These are phyloP conservation scores for Hipparchia sbordonii DNA, from an alignment of 2,888 invertebrate species.

Conservation along the genomic window DNA sequence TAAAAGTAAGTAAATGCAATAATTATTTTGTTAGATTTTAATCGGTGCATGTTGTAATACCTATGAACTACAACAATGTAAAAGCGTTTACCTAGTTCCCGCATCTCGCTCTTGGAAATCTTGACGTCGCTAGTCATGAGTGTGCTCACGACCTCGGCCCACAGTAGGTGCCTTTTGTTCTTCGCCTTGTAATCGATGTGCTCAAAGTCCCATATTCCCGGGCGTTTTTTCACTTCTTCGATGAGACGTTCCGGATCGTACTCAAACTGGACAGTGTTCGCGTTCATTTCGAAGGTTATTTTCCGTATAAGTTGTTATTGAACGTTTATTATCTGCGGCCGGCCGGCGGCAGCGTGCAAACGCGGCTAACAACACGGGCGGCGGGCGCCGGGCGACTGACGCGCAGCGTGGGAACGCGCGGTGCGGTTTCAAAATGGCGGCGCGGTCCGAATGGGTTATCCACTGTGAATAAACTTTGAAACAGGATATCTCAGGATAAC, in stretches of 20 bases:
- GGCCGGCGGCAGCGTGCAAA: slow-evolving; percentile 39
- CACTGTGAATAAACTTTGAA: slow-evolving; percentile 36
- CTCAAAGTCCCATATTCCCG: slow-evolving; percentile 72
- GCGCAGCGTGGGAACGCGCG: slow-evolving; percentile 69
- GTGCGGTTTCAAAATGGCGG: slow-evolving; percentile 68
- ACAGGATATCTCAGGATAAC: slow-evolving; percentile 1
- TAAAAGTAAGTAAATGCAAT: too few species aligned
- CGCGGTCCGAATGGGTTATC: slow-evolving; percentile 52
- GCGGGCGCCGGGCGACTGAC: slow-evolving; percentile 73
- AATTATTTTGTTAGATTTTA: too few species aligned
- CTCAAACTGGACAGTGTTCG: slow-evolving; percentile 66
- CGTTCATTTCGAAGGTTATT: slow-evolving; percentile 27
- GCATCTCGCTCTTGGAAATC: slow-evolving; percentile 70
- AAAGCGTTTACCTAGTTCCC: slow-evolving; percentile 64
- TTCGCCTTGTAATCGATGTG: slow-evolving; percentile 64
- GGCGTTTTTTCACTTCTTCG: slow-evolving; percentile 69
- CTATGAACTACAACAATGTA: neutral
- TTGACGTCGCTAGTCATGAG: slow-evolving; percentile 62
- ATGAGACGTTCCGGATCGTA: slow-evolving; percentile 74
- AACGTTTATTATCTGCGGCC: slow-evolving; percentile 26
- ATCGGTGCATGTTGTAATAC: too few species aligned
- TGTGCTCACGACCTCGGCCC: slow-evolving; percentile 70
- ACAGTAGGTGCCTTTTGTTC: slow-evolving; percentile 58
- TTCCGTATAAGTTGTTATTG: neutral
- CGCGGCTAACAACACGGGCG: slow-evolving; percentile 56